These are phyloP conservation scores for Spilogale gracilis DNA, from an alignment of 2,113 vertebrate species.

Conservation along the genomic window DNA sequence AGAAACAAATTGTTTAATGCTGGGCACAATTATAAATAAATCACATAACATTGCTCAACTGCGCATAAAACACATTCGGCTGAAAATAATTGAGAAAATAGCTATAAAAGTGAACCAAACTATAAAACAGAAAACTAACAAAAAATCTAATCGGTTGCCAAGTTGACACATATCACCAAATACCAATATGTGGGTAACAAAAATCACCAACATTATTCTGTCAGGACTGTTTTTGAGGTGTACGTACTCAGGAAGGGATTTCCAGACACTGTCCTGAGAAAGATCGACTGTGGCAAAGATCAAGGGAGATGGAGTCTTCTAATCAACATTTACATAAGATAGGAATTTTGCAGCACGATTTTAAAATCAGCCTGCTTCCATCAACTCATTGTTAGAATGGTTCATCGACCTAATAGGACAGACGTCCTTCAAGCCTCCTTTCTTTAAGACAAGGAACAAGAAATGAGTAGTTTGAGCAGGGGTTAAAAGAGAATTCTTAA, in stretches of 20 bases:
- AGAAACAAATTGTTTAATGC: not conserved
- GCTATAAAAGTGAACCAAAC: not conserved
- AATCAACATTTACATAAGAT: not conserved
- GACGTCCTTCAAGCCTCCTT: not conserved
- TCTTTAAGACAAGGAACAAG: constrained; percentile 48
- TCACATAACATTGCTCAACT: not conserved
- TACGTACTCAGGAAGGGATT: not conserved
- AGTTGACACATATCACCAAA: not conserved
- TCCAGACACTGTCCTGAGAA: not conserved
- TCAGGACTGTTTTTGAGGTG: not conserved
- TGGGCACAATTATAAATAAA: constrained; percentile 35
- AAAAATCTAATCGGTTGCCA: not conserved
- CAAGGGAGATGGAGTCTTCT: not conserved
- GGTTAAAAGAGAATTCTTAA: constrained; percentile 19
- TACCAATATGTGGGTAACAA: not conserved
- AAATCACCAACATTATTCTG: not conserved
- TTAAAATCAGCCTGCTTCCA: not conserved
- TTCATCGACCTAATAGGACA: not conserved
- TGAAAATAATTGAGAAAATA: constrained; percentile 45
- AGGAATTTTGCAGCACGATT: not conserved
- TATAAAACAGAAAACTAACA: constrained; percentile 27
- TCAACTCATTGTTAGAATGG: not conserved
- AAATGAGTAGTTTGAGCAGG: not conserved
- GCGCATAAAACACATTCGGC: not conserved
- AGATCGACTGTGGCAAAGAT: not conserved